Base-by-base conservation (phyloP, 1,140 invertebrate genomes). In the Metaphire vulgaris region DNA sequence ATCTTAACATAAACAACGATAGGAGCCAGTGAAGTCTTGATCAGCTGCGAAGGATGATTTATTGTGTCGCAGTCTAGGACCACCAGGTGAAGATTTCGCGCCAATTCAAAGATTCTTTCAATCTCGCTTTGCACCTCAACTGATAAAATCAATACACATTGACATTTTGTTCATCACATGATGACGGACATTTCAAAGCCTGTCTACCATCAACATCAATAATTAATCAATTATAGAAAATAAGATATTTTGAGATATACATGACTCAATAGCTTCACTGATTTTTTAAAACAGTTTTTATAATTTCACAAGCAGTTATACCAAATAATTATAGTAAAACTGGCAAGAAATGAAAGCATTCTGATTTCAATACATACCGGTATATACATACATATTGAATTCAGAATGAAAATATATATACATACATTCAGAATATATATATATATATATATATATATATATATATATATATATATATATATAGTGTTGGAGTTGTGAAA, bases 21-120 rank as follows among this genome's bases (percentile, higher is more conserved):
- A 78, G 98, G 98, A 77, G 98, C 97, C 83, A 99, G 88, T 79
- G 96, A 98, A 77, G 98, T 99, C 90, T 99, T 99, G 79, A 94
- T 93, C 82, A 99, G 89, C 88, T 99, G 98, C 81, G 97, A 98
- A 74, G 98, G 98, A 88, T 99, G 98, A 88, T 99, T 99, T 86
- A 99, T 99, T 76, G 97, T 99, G 89, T 99, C 97, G 90, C 98
- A 99, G 89, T 99, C 98, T 81, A 99, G 89, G 74, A 99, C 96
- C 69, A 99, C 96, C 81, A 99, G 89, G 86, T 93, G 92, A 82
- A 99, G 90, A 70, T 95, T 96, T 81, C 97, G 90, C 32, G 97
- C 96, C 80, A 99, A 89, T 87, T 99, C 97, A 87, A 99, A 99
- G 88, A 99, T 99, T 84, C 98, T 89, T 88, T 99, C 98, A 82